Percentiles rank a stretch among this genome's conserved stretches.
These are phyloP conservation scores for Paracyprichromis sp. DNA, from an alignment of 2,113 vertebrate species.

Conservation along the genomic window DNA sequence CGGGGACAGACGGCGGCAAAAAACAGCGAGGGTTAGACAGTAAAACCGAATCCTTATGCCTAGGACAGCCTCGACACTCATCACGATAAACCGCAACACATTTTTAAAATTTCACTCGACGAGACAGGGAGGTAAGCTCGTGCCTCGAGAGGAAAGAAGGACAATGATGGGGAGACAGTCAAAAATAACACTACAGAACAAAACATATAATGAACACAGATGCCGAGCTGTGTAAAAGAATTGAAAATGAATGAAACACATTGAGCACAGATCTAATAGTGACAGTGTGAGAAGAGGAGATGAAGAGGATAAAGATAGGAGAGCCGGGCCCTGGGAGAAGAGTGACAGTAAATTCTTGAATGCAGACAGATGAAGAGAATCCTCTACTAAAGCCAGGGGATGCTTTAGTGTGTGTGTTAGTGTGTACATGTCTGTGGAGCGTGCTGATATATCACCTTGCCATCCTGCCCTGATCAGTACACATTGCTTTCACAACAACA, in stretches of 20 bases:
- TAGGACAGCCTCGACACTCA: neutral
- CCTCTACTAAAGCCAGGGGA: neutral
- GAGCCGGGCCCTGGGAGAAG: constrained; percentile 14
- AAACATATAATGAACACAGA: neutral
- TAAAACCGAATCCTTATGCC: constrained; percentile 1
- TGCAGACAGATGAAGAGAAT: constrained; percentile 29
- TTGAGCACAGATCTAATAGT: constrained; percentile 2
- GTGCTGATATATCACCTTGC: neutral
- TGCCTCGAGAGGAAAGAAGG: neutral
- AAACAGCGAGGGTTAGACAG: neutral
- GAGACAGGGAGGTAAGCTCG: neutral
- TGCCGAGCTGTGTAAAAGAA: neutral
- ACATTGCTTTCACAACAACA: neutral
- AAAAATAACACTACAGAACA: constrained; percentile 11
- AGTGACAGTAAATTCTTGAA: constrained; percentile 42
- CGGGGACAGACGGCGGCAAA: neutral
- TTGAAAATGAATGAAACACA: constrained; percentile 15
- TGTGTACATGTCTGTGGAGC: neutral
- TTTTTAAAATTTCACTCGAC: neutral
- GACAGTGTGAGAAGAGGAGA: constrained; percentile 3
- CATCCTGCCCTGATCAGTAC: neutral
- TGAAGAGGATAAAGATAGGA: constrained; percentile 15
- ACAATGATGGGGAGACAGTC: neutral
- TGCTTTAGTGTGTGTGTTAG: neutral
- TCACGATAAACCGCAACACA: neutral